Percentiles rank a stretch among this genome's conserved stretches.
Conservation (phyloP, 2,888 invertebrate genomes). For the Abrostola tripartita region DNA sequence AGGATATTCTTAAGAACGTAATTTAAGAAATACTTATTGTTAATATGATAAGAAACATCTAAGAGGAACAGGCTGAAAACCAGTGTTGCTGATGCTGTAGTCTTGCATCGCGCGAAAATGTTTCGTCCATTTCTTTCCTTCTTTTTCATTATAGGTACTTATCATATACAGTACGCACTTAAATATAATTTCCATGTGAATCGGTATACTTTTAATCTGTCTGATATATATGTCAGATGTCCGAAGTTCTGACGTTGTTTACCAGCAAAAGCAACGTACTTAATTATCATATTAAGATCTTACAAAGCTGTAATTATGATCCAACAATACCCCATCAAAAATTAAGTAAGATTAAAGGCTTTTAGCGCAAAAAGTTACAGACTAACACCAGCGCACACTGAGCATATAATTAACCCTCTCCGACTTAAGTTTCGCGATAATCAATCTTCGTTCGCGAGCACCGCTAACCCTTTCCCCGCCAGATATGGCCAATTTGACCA, state of each 20-base stretch:
- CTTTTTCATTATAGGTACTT: too few species aligned
- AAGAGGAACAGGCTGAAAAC: too few species aligned
- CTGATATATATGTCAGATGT: neutral
- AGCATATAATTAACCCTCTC: constrained; percentile 63
- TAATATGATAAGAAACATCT: too few species aligned
- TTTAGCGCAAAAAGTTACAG: constrained; percentile 40
- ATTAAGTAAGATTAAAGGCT: constrained; percentile 40
- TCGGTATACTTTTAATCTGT: too few species aligned
- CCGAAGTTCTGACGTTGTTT: neutral
- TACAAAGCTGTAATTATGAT: constrained; percentile 38
- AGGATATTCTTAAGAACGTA: too few species aligned
- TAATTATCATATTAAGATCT: constrained; percentile 18
- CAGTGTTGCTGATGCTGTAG: too few species aligned
- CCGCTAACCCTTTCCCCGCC: constrained; percentile 37
- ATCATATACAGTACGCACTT: too few species aligned
- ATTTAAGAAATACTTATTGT: too few species aligned
- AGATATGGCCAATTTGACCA: constrained; percentile 59
- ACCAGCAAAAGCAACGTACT: constrained; percentile 6
- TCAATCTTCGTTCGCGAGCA: constrained; percentile 63
- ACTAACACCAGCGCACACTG: constrained; percentile 20
- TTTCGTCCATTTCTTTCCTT: too few species aligned
- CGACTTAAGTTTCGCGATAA: constrained; percentile 53
- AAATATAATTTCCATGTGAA: too few species aligned
- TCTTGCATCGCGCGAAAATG: too few species aligned
- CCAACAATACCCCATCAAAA: constrained; percentile 33